Evolutionary conservation across 2,888 invertebrate species (phyloP).

Genomic region (Metacarcinus magister): DNA sequence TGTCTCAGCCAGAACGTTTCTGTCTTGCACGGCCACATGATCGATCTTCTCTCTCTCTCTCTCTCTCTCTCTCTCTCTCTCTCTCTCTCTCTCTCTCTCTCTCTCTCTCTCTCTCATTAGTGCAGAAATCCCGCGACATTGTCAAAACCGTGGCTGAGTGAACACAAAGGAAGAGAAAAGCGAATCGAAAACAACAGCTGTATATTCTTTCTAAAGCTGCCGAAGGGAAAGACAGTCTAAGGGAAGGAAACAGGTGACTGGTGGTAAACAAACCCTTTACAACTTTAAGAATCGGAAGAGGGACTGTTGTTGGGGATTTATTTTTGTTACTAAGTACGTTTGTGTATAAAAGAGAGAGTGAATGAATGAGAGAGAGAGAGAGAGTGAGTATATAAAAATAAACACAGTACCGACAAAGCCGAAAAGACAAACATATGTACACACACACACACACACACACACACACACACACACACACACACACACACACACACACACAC

Average conservation of each 20-base stretch:
- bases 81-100: too few species aligned
- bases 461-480: background rate
- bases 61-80: constrained; percentile 7
- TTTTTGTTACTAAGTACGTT: background rate
- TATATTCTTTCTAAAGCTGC: background rate
- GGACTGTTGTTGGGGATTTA: background rate
- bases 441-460: constrained; percentile 12
- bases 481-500: background rate
- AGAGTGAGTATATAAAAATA: background rate
- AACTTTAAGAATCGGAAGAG: background rate
- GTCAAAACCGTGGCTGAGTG: background rate
- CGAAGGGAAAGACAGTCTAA: background rate
- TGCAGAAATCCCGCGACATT: background rate
- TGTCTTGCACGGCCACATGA: constrained; percentile 14
- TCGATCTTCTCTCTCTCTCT: constrained; percentile 26
- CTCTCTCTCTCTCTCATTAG: too few species aligned
- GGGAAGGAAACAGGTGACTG: background rate
- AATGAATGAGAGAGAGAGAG: background rate
- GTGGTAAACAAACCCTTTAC: background rate
- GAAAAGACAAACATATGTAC: background rate
- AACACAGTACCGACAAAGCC: background rate
- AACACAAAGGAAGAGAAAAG: background rate
- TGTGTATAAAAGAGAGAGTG: background rate
- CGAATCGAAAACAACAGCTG: background rate
- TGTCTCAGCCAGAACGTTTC: background rate